Evolutionary conservation across 2,113 vertebrate genomes (phyloP).

Genomic region (Ammodytes marinus): DNA sequence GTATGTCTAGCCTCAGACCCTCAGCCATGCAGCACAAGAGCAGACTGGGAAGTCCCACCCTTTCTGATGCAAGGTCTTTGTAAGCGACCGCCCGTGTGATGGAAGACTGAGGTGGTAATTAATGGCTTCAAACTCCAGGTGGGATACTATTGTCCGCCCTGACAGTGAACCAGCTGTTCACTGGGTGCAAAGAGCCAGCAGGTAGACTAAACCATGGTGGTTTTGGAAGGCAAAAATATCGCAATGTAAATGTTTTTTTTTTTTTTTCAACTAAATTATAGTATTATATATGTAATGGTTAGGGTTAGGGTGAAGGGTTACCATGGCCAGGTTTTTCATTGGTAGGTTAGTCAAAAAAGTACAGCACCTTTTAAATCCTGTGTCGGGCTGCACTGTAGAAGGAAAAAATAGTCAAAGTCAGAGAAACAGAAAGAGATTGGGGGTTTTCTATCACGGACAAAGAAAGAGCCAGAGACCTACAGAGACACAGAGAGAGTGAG

Average conservation of each 20-base stretch:
- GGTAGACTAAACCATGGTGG: neutral
- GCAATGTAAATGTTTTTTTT: neutral
- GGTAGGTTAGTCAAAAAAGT: neutral
- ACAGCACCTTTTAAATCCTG: neutral
- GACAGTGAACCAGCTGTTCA: constrained; percentile 69
- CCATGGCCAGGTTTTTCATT: neutral
- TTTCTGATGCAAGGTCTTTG: constrained; percentile 68
- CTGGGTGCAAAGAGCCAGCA: constrained; percentile 11
- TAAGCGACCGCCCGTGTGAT: constrained; percentile 52
- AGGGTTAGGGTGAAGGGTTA: no score
- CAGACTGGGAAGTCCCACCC: constrained; percentile 64
- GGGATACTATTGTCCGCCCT: constrained; percentile 60
- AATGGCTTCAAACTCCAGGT: constrained; percentile 73
- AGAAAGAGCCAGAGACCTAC: constrained; percentile 51
- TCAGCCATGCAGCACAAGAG: constrained; percentile 53
- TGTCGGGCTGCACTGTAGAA: neutral
- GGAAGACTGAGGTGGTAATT: constrained; percentile 67
- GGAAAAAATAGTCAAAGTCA: neutral
- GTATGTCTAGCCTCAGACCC: constrained; percentile 64
- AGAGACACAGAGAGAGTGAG: constrained; percentile 57
- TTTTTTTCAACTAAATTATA: neutral
- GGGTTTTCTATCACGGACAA: constrained; percentile 24
- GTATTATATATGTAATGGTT: neutral
- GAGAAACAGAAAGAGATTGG: constrained; percentile 15
- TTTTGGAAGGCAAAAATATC: neutral